Conservation (phyloP, 2,797 vertebrate species). For the Leontopithecus rosalia region DNA sequence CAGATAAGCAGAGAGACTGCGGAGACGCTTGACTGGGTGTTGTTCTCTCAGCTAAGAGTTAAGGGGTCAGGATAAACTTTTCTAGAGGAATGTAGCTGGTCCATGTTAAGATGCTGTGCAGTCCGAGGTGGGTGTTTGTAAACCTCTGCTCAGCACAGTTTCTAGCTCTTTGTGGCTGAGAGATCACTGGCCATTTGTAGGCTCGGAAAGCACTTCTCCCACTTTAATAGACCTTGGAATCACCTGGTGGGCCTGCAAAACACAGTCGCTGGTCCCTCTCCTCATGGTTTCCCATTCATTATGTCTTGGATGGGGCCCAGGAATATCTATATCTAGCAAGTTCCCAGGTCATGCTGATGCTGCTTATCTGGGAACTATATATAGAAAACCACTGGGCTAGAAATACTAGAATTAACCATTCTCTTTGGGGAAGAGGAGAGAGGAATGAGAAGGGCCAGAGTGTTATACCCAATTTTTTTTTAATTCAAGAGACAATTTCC, state of each 20-base stretch:
- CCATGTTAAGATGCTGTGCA: not conserved
- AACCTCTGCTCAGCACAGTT: not conserved
- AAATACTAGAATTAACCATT: not conserved
- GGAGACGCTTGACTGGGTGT: not conserved
- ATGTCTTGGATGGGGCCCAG: not conserved
- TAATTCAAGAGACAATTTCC: not conserved
- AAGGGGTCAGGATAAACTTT: not conserved
- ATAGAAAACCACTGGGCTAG: not conserved
- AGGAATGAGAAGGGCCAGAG: not conserved
- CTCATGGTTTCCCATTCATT: not conserved
- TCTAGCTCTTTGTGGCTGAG: not conserved
- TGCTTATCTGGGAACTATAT: not conserved
- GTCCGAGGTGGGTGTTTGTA: not conserved
- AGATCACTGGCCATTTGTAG: not conserved
- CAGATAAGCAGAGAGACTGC: not conserved
- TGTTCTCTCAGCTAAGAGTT: not conserved
- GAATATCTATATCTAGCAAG: not conserved
- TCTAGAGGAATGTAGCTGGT: not conserved
- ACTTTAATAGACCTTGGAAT: not conserved
- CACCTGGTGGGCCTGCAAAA: not conserved
- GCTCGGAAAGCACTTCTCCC: not conserved
- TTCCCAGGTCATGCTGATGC: not conserved
- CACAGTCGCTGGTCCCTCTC: not conserved
- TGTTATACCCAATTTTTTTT: not conserved
- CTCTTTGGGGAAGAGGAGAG: not conserved